A percentile compares a stretch with the other conserved stretches of the same genome.
Conservation (phyloP, 2,888 invertebrate species). For the Drosophila mayaguana region DNA sequence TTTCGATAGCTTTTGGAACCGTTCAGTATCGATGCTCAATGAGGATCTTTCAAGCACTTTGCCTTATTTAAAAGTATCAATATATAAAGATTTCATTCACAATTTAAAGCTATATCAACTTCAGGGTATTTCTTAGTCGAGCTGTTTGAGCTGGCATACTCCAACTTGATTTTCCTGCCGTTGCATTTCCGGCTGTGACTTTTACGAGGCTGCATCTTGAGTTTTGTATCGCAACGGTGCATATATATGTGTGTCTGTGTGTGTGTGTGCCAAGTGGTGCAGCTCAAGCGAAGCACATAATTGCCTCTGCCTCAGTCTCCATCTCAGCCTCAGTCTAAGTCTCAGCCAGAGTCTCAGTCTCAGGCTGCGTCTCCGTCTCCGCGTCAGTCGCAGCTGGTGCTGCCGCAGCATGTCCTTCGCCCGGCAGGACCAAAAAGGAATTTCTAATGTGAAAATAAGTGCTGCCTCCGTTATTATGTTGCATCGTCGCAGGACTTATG, state of each 20-base stretch:
- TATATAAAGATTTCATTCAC: too few species aligned
- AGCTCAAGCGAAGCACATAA: conserved; percentile 81
- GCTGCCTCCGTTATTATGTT: conserved; percentile 75
- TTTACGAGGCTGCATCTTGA: conserved; percentile 69
- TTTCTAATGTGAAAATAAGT: conserved; percentile 80
- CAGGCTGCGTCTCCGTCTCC: conserved; percentile 12
- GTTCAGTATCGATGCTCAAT: too few species aligned
- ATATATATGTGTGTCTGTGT: conserved; percentile 7
- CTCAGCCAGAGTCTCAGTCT: conserved; percentile 4
- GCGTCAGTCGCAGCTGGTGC: conserved; percentile 11
- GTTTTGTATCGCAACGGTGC: conserved; percentile 12
- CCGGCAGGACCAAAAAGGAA: conserved; percentile 66
- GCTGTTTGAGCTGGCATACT: neutral
- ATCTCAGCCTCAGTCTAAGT: conserved; percentile 9
- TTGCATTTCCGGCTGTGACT: conserved; percentile 79
- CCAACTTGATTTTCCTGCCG: conserved; percentile 25
- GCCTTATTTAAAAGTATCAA: too few species aligned
- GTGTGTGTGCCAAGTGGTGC: conserved; percentile 49
- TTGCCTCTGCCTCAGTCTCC: conserved; percentile 67
- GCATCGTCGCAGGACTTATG: conserved; percentile 77
- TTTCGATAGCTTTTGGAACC: too few species aligned
- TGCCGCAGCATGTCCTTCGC: conserved; percentile 40
- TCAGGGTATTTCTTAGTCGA: neutral
- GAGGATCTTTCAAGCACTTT: too few species aligned
- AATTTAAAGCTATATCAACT: neutral